phyloP scores from a whole-genome alignment of 2,888 invertebrate genomes.

The Metallyticus violacea region DNA sequence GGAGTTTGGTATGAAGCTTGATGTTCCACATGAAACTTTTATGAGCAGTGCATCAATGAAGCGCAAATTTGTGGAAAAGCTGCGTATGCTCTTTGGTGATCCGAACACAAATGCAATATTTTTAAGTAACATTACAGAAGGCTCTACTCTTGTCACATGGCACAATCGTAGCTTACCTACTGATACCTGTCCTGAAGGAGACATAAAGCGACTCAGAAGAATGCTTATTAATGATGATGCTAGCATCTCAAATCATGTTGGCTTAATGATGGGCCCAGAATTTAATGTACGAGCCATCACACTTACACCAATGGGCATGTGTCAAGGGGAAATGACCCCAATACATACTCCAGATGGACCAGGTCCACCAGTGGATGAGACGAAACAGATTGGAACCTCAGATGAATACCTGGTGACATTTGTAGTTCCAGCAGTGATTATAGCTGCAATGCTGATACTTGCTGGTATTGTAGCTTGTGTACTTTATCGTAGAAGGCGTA shows the following conservation, averaged over 20 bases:
- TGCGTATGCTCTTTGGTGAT: constrained; percentile 76
- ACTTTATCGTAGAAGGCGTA: constrained; percentile 73
- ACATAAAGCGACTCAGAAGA: constrained; percentile 69
- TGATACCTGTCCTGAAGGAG: constrained; percentile 71
- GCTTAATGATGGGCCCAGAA: constrained; percentile 66
- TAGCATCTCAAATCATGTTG: constrained; percentile 57
- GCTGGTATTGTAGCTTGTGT: constrained; percentile 86
- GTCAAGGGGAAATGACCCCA: constrained; percentile 52
- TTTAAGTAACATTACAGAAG: constrained; percentile 60
- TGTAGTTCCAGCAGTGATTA: constrained; percentile 84
- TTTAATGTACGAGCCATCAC: constrained; percentile 66
- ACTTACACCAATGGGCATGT: constrained; percentile 59
- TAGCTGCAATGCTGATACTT: constrained; percentile 81
- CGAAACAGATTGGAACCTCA: constrained; percentile 42
- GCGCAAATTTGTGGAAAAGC: constrained; percentile 75
- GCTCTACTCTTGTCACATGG: constrained; percentile 50
- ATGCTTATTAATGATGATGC: constrained; percentile 68
- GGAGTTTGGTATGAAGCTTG: constrained; percentile 78
- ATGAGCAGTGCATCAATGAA: constrained; percentile 69
- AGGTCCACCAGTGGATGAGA: constrained; percentile 43
- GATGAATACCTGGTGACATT: constrained; percentile 64
- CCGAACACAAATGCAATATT: constrained; percentile 68
- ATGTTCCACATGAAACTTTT: constrained; percentile 65
- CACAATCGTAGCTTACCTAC: constrained; percentile 75
- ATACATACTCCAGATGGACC: constrained; percentile 43